A percentile compares a stretch with the other conserved stretches of the same genome.
phyloP scores from a whole-genome alignment of 2,888 invertebrate species.

The Rotaria magnacalcarata region DNA sequence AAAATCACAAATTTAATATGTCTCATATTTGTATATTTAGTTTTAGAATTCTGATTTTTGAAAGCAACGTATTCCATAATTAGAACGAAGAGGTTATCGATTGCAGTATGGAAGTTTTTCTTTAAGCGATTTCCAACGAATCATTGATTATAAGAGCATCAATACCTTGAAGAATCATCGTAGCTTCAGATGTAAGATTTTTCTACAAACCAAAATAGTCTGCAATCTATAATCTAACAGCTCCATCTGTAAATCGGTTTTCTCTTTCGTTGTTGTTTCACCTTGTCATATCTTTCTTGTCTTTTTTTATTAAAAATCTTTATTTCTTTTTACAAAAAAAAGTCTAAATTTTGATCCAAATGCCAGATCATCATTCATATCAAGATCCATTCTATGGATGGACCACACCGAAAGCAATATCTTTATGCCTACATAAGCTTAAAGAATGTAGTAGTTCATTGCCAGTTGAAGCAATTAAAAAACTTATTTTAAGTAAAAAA shows the following conservation, averaged over 20 bases:
- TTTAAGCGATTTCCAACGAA: no score
- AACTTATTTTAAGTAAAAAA: neutral
- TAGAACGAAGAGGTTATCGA: no score
- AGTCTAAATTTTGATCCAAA: neutral
- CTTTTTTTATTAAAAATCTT: neutral
- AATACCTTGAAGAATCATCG: no score
- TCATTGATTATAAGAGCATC: no score
- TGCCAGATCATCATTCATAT: constrained; percentile 27
- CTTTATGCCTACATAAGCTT: neutral
- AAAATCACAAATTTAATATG: no score
- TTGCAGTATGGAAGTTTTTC: no score
- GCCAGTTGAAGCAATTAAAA: neutral
- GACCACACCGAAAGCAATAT: constrained; percentile 12
- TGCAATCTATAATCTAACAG: neutral
- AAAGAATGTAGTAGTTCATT: constrained; percentile 21
- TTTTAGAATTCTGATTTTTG: no score
- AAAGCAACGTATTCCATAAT: no score
- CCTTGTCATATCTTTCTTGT: neutral
- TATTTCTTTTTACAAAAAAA: no score
- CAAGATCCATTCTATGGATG: constrained; percentile 36
- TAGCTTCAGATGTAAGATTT: no score
- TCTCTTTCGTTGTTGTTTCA: neutral
- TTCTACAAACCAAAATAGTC: no score
- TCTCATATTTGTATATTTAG: no score
- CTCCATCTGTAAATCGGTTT: neutral